phyloP scores from a whole-genome alignment of 2,797 vertebrate species.

The Aeoliscus strigatus region DNA sequence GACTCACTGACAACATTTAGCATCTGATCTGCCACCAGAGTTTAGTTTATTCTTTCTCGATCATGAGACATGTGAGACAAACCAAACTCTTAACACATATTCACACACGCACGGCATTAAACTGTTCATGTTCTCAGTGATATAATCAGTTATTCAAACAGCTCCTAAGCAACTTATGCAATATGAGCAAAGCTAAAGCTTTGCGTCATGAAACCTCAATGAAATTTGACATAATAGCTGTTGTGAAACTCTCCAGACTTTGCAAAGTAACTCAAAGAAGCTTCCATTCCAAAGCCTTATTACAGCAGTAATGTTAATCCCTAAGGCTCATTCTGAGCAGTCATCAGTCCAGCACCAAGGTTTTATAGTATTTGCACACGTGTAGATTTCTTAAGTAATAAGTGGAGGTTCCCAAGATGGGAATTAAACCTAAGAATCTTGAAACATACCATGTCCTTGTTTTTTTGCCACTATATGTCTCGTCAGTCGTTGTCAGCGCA shows the following conservation, averaged over 20 bases:
- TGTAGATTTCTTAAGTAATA: no score
- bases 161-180: conserved; percentile 39
- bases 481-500: no score
- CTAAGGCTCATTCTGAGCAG: neutral
- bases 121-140: conserved; percentile 10
- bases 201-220: conserved; percentile 5
- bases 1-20: no score
- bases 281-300: conserved; percentile 12
- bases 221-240: conserved; percentile 13
- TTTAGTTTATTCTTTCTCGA: no score
- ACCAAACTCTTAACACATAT: no score
- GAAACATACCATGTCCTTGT: no score
- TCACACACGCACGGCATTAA: neutral
- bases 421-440: conserved; percentile 1
- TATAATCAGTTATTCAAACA: conserved; percentile 38
- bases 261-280: conserved; percentile 1
- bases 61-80: no score
- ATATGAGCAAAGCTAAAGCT: conserved; percentile 23
- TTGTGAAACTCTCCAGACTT: conserved; percentile 52
- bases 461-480: neutral
- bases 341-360: no score
- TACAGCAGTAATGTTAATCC: conserved; percentile 10
- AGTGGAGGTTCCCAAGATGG: neutral
- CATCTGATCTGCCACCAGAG: no score
- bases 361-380: no score